phyloP scores from a whole-genome alignment of 1,140 invertebrate species.

The Drosophila lacertosa region DNA sequence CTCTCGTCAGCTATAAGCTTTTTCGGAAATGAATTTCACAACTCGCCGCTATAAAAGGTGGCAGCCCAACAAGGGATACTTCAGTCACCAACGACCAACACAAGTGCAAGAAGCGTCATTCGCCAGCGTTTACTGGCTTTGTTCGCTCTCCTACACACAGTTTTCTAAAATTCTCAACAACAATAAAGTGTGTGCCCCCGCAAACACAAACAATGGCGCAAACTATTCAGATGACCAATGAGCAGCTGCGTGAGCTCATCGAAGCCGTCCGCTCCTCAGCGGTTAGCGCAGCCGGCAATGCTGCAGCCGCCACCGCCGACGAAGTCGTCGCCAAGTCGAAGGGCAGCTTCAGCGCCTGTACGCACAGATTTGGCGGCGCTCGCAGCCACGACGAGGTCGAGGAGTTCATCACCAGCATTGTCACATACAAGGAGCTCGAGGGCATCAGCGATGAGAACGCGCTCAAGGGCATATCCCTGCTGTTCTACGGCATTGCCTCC shows the following conservation, averaged over 20 bases:
- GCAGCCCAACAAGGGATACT: neutral
- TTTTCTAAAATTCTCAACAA: slow-evolving; percentile 14
- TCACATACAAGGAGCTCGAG: slow-evolving; percentile 74
- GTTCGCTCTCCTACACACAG: slow-evolving; percentile 34
- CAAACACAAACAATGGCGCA: slow-evolving; percentile 44
- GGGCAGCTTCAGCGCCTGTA: slow-evolving; percentile 71
- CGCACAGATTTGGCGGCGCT: slow-evolving; percentile 56
- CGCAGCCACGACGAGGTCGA: slow-evolving; percentile 75
- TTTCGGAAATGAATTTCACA: slow-evolving; percentile 55
- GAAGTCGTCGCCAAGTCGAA: slow-evolving; percentile 46
- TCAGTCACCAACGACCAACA: slow-evolving; percentile 54
- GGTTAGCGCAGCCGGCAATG: slow-evolving; percentile 46
- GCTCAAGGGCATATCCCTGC: slow-evolving; percentile 81
- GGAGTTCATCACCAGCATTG: slow-evolving; percentile 69
- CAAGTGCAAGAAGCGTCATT: slow-evolving; percentile 50
- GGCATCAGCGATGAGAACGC: slow-evolving; percentile 81
- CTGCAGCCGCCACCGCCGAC: slow-evolving; percentile 15
- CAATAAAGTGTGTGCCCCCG: slow-evolving; percentile 18
- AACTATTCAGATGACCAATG: slow-evolving; percentile 63
- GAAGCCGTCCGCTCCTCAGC: slow-evolving; percentile 57
- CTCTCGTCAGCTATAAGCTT: no score
- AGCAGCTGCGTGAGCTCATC: slow-evolving; percentile 67
- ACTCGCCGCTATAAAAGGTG: slow-evolving; percentile 53
- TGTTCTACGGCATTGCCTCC: slow-evolving; percentile 81
- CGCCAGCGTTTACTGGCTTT: slow-evolving; percentile 59